Evolutionary conservation across 2,888 invertebrate genomes (phyloP), one percentile per base, ranked within the genome.

Genomic region (Oscheius sp.): DNA sequence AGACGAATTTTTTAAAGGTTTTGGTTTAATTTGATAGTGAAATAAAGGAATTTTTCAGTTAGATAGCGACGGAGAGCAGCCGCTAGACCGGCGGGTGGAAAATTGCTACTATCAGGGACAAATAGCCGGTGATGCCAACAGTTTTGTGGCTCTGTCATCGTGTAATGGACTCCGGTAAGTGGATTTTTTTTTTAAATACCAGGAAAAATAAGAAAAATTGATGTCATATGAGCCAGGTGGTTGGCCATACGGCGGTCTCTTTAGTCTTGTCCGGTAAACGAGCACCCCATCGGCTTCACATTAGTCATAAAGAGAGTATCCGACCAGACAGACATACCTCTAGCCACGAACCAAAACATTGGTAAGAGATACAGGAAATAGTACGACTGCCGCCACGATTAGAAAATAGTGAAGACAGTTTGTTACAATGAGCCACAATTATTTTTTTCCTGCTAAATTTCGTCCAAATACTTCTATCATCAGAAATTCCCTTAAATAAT

Each of bases 101-200:
- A 95, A 96, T 89, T 97, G 97, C 88, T 97, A 95, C 90, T 97
- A 97, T 88, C 96, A 97, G 88, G 96, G 96, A 71, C 93, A 76
- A 3, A 95, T 97, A 68, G 94, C 94, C 88, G 95, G 95, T 89
- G 94, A 95, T 89, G 94, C 95, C 6, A 94, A 94, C 77, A 95
- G 95, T 24, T 93, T 93, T 77, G 96, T 95, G 26, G 95, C 96
- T 81, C 93, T 97, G 89, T 94, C 95, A 89, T 97, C 96, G 63
- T 97, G 97, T 89, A 94, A 94, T 88, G 97, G 97, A 62, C 93
- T 97, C 83, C 94, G 88, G 89, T 89, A 77, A 66, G 80, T 49
- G 33, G 14, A 28, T 32, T 36, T 36, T 41, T 41, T 12, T 41
- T 41, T 41, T 17, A 41, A 41, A 41, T 17, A 41, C 2, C n/a